Percentiles rank a stretch among this genome's conserved stretches.
Conservation (phyloP, 2,113 vertebrate genomes). For the Festucalex cinctus region DNA sequence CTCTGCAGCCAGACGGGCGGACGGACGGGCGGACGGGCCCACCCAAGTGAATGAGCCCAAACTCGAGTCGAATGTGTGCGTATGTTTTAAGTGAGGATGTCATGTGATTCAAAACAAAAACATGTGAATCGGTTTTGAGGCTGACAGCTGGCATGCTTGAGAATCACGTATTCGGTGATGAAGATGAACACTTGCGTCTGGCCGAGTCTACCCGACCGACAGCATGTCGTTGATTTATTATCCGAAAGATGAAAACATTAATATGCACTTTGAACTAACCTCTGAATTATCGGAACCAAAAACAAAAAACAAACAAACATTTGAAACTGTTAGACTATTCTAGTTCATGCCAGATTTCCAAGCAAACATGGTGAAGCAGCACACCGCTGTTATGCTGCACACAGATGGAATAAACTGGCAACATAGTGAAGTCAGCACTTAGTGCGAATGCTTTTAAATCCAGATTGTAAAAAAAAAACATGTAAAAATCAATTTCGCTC, state of each 20-base stretch:
- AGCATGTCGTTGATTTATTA: no score
- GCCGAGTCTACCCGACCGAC: neutral
- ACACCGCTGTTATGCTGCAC: no score
- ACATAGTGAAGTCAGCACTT: no score
- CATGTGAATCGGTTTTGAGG: neutral
- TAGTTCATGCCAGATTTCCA: no score
- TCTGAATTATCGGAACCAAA: no score
- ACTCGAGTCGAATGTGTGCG: constrained; percentile 37
- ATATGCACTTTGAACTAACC: neutral
- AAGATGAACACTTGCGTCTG: neutral
- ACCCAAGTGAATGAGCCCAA: constrained; percentile 65
- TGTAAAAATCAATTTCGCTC: no score
- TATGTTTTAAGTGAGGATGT: constrained; percentile 13
- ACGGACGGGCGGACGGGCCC: constrained; percentile 68
- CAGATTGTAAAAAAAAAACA: no score
- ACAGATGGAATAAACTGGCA: no score
- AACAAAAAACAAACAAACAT: no score
- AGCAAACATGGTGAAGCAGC: no score
- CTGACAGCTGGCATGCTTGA: neutral
- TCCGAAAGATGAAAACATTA: neutral
- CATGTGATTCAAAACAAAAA: constrained; percentile 36
- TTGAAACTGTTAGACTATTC: no score
- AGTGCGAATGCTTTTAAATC: no score
- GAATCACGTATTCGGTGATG: neutral
- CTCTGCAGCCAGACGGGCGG: constrained; percentile 65